Evolutionary conservation across 2,113 vertebrate genomes (phyloP), one percentile per base, ranked within the genome.

Genomic region (Tenebrosternarchus preto): DNA sequence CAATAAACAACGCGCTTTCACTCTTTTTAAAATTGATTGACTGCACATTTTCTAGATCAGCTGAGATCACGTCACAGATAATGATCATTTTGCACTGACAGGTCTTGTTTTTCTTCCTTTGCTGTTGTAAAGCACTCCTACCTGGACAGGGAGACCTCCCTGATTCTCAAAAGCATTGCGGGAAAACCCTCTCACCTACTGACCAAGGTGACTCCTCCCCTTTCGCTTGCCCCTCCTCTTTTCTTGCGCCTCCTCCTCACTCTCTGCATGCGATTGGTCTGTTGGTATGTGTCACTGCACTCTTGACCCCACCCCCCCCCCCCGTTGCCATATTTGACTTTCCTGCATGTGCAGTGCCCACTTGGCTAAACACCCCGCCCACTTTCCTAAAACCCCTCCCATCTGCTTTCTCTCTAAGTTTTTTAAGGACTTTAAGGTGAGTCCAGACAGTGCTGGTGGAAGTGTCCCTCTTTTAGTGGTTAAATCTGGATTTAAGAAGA

Each of bases 91-190:
- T 91, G 88, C 92, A 92, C 93, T 96, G 92, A 94, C 88, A 92
- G 83, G 87, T 93, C 90, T 76, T 91, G 63, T 94, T 91, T 92
- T 78, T 94, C 92, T 86, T 91, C 92, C 87, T 91, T 92, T 92
- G 71, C 71, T 92, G 93, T 88, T 90, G 61, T 88, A 79, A 98
- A 99, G 98, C 98, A 99, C 93, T 97, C 96, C 92, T 99, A 99
- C 97, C 94, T 99, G 98, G 98, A 99, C 95, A 95, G 94, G 95
- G 97, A 99, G 96, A 99, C 98, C 90, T 99, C 97, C 91, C 96
- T 99, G 84, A 97, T 99, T 96, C 94, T 99, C 96, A 95, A 97
- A 98, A 99, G 96, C 95, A 98, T 98, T 96, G 97, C 98, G 93
- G 98, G 97, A 93, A 99, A 99, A 87, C 97, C 98, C 93, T 96